Evolutionary conservation across 2,888 invertebrate genomes (phyloP), one percentile per base, ranked within the genome.

Genomic region (Lumbricus terrestris): DNA sequence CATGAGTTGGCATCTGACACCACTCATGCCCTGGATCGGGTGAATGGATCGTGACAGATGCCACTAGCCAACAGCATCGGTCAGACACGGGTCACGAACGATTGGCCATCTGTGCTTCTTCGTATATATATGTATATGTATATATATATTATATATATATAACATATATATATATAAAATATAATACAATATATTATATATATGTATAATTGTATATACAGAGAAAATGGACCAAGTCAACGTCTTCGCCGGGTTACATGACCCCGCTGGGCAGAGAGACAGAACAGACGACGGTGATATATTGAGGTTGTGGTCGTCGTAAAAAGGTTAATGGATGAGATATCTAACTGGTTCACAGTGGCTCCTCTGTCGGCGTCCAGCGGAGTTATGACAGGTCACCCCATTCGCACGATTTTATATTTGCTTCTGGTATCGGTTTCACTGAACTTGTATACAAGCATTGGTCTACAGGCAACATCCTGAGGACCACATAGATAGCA

Each of bases 271-370:
- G n/a, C 69, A n/a, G 29, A n/a, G 69, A 69, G 69, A n/a, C 69
- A n/a, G 69, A n/a, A 29, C 69, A 69, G 29, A 16, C n/a, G 1
- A 69, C 29, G 69, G 11, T 69, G 69, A 69, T 69, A 8, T 69
- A 69, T 69, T 1, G 69, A 29, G 69, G 69, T 23, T 23, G 47
- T 23, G 54, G 54, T 69, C 23, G 47, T 47, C 69, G 69, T 69
- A 69, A 69, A n/a, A 69, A 69, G n/a, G n/a, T n/a, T 69, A 69
- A 69, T 69, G 69, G 69, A 69, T 69, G 69, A 69, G 69, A n/a
- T 69, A 69, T 69, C 69, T 69, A 69, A 69, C n/a, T 3, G 69
- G 29, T 11, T n/a, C 69, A 69, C 69, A 69, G 69, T 69, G 69
- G 69, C 69, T 29, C 69, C 69, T n/a, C 69, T 69, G 4, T 11